phyloP scores from a whole-genome alignment of 2,797 vertebrate species.

The Hippoglossus hippoglossus region DNA sequence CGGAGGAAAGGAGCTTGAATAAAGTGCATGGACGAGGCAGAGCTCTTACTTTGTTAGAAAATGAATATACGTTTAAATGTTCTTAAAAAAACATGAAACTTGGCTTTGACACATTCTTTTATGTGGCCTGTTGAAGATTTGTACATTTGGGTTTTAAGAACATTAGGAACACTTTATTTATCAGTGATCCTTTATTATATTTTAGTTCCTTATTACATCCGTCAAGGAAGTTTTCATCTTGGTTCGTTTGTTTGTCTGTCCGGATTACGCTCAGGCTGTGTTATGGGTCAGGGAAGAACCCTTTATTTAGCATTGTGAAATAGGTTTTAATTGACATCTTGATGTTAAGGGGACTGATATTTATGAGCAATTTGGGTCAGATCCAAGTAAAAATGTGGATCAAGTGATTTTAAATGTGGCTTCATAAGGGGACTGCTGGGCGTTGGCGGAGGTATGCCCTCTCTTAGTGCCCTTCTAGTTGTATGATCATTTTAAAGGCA shows the following conservation, averaged over 20 bases:
- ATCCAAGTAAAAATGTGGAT: no score
- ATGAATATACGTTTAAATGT: not conserved
- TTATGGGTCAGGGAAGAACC: no score
- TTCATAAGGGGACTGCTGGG: no score
- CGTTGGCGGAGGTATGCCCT: no score
- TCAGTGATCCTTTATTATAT: not conserved
- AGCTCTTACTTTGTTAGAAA: not conserved
- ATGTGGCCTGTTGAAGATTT: not conserved
- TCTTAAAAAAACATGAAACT: not conserved
- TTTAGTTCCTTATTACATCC: no score
- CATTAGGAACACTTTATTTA: not conserved
- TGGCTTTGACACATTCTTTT: not conserved
- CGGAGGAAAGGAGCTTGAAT: conserved; percentile 7
- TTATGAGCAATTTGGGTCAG: no score
- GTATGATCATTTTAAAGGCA: not conserved
- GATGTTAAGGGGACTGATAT: no score
- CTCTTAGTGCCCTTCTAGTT: not conserved
- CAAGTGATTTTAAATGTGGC: no score
- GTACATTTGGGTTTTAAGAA: not conserved
- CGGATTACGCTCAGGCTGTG: no score
- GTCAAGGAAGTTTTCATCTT: no score
- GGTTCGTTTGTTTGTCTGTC: not conserved
- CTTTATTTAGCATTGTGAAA: no score
- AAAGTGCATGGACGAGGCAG: not conserved
- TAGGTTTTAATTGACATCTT: no score